Conservation (phyloP, 2,888 invertebrate genomes). For the Andrena fulva region DNA sequence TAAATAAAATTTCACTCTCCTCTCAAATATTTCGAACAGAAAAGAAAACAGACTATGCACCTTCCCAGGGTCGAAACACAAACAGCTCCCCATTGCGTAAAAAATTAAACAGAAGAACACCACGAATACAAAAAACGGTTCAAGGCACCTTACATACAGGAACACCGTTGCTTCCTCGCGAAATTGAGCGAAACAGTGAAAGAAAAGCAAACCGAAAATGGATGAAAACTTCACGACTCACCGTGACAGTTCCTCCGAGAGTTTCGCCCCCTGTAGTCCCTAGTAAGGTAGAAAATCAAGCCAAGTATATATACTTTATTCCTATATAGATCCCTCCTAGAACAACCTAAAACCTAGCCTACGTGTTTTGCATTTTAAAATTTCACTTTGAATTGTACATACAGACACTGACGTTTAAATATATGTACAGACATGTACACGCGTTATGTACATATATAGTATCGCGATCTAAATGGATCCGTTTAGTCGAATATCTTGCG, state of each 20-base stretch:
- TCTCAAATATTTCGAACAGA: neutral
- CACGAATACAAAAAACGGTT: slow-evolving; percentile 26
- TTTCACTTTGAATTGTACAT: slow-evolving; percentile 73
- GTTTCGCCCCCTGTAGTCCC: slow-evolving; percentile 77
- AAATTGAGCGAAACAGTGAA: neutral
- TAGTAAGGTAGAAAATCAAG: slow-evolving; percentile 78
- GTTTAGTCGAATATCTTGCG: slow-evolving; percentile 59
- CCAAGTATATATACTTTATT: slow-evolving; percentile 74
- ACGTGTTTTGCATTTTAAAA: slow-evolving; percentile 72
- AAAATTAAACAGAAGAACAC: neutral
- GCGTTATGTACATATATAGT: slow-evolving; percentile 76
- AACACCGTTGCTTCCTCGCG: slow-evolving; percentile 57
- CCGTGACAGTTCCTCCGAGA: slow-evolving; percentile 76
- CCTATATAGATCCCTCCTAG: slow-evolving; percentile 77
- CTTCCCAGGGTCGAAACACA: neutral
- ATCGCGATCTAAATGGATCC: slow-evolving; percentile 64
- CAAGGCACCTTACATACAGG: slow-evolving; percentile 70
- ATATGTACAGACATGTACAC: slow-evolving; percentile 78
- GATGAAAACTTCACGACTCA: slow-evolving; percentile 32
- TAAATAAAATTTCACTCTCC: neutral
- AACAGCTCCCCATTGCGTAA: neutral
- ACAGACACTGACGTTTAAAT: slow-evolving; percentile 76
- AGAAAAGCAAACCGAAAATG: slow-evolving; percentile 31
- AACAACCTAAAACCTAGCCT: slow-evolving; percentile 78
- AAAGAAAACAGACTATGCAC: neutral